These are phyloP conservation scores for Austrolebias charrua DNA, from an alignment of 2,797 vertebrate genomes.

Conservation along the genomic window DNA sequence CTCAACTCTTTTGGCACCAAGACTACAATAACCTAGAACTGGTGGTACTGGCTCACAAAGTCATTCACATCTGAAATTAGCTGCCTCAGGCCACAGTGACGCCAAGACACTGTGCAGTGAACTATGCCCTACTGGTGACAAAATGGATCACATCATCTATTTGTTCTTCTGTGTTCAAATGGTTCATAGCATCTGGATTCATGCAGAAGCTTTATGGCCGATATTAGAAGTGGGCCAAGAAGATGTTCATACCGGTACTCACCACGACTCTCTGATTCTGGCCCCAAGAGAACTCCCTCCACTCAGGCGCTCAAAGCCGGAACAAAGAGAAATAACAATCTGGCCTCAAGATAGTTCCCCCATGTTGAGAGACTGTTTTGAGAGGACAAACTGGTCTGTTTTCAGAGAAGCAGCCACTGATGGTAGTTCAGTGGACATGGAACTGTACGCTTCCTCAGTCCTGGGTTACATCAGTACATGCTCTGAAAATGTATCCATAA, in stretches of 20 bases:
- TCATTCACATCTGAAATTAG: slow-evolving; percentile 19
- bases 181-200: slow-evolving; percentile 13
- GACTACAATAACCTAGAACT: slow-evolving; percentile 6
- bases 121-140: slow-evolving; percentile 23
- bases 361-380: too few species aligned
- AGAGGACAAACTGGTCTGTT: too few species aligned
- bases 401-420: too few species aligned
- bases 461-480: too few species aligned
- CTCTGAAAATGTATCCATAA: too few species aligned
- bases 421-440: too few species aligned
- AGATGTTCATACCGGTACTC: background rate
- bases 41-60: slow-evolving; percentile 10
- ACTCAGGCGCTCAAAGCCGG: too few species aligned
- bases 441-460: too few species aligned
- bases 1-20: slow-evolving; percentile 14
- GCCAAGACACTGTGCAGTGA: slow-evolving; percentile 30
- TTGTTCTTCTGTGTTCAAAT: slow-evolving; percentile 14
- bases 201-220: slow-evolving; percentile 8
- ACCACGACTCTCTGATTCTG: too few species aligned
- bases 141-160: slow-evolving; percentile 26
- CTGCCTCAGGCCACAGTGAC: slow-evolving; percentile 19
- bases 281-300: too few species aligned
- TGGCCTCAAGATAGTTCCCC: too few species aligned
- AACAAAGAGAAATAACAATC: too few species aligned
- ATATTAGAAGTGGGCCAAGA: background rate